Evolutionary conservation across 1,140 invertebrate genomes (phyloP).

Genomic region (Charaxes varanes): DNA sequence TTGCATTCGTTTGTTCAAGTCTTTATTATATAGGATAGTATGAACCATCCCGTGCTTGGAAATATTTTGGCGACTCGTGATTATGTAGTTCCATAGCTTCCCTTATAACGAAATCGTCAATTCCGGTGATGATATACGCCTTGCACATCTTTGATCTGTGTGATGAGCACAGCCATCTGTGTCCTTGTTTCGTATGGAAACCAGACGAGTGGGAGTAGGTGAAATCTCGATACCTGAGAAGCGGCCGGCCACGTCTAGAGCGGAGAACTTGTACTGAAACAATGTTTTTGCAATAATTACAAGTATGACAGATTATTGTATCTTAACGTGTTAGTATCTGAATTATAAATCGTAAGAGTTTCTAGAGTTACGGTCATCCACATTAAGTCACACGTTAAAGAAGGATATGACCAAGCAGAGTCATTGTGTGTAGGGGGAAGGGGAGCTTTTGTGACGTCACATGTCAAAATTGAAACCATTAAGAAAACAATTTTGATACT

Average conservation of each 20-base stretch:
- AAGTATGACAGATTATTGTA: too few relatives aligned
- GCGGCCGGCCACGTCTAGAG: slow-evolving; percentile 12
- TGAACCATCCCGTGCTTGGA: not conserved
- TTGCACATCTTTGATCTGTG: slow-evolving; percentile 10
- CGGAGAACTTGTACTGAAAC: slow-evolving; percentile 8
- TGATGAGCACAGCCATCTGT: slow-evolving; percentile 12
- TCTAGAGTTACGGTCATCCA: too few relatives aligned
- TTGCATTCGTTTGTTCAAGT: too few relatives aligned
- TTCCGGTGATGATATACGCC: slow-evolving; percentile 7
- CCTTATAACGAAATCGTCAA: slow-evolving; percentile 6
- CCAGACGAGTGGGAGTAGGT: slow-evolving; percentile 13
- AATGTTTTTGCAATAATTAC: too few relatives aligned
- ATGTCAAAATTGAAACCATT: too few relatives aligned
- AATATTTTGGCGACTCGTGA: slow-evolving; percentile 5
- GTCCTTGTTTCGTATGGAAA: slow-evolving; percentile 8
- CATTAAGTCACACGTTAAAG: too few relatives aligned
- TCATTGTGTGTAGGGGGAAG: too few relatives aligned
- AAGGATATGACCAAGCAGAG: too few relatives aligned
- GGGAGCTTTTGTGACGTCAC: too few relatives aligned
- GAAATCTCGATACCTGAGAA: slow-evolving; percentile 9
- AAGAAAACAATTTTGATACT: too few relatives aligned
- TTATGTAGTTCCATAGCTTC: not conserved
- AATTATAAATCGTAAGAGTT: too few relatives aligned
- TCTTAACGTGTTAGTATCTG: too few relatives aligned
- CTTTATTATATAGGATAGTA: slow-evolving; percentile 1